Evolutionary conservation across 2,888 invertebrate genomes (phyloP).

Genomic region (Leptopterna dolabrata): DNA sequence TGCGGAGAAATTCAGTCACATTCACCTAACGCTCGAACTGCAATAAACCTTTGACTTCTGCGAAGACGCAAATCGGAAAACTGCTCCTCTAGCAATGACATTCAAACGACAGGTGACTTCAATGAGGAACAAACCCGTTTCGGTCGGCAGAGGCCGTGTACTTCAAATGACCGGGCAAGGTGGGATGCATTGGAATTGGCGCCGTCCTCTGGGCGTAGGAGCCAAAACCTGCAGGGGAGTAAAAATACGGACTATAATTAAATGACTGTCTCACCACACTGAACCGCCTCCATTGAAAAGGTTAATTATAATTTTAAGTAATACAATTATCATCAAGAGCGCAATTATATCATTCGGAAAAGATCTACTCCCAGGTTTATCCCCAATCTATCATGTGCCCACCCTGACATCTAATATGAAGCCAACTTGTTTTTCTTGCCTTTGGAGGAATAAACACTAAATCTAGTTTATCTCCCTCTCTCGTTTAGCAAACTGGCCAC

Average conservation of each 20-base stretch:
- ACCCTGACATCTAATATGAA: too few species aligned
- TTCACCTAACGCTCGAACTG: too few species aligned
- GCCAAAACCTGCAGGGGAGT: constrained; percentile 35
- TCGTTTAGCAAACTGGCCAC: too few species aligned
- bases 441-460: too few species aligned
- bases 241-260: constrained; percentile 48
- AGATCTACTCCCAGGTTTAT: not conserved
- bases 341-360: not conserved
- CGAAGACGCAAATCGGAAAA: not conserved
- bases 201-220: constrained; percentile 23
- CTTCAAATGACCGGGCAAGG: not conserved
- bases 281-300: constrained; percentile 31
- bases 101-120: not conserved
- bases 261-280: constrained; percentile 38
- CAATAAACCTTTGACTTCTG: not conserved
- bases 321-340: not conserved
- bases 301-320: constrained; percentile 5
- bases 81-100: not conserved
- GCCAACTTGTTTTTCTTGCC: too few species aligned
- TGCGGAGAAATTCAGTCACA: too few species aligned
- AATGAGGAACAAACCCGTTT: not conserved
- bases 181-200: constrained; percentile 41
- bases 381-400: too few species aligned
- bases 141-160: not conserved
- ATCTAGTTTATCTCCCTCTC: too few species aligned